phyloP scores from a whole-genome alignment of 2,113 vertebrate species.

The Etheostoma cragini region DNA sequence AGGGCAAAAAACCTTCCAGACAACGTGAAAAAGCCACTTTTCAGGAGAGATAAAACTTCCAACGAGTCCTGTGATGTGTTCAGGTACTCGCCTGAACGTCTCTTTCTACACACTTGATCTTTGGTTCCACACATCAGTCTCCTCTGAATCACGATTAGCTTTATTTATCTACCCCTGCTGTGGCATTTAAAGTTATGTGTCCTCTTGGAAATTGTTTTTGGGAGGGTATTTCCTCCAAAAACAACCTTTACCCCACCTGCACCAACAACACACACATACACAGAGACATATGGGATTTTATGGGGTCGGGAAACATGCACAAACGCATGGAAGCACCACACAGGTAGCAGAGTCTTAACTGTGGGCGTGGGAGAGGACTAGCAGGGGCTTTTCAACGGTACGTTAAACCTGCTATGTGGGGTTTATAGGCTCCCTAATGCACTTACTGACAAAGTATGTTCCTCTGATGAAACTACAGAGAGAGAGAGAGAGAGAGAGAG shows the following conservation, averaged over 20 bases:
- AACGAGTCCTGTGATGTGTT: background rate
- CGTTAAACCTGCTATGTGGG: slow-evolving; percentile 32
- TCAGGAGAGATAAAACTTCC: background rate
- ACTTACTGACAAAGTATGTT: slow-evolving; percentile 10
- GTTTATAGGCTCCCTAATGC: slow-evolving; percentile 53
- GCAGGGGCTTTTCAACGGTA: slow-evolving; percentile 29
- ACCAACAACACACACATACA: slow-evolving; percentile 3
- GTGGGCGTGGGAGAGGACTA: slow-evolving; percentile 34
- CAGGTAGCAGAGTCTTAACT: slow-evolving; percentile 51
- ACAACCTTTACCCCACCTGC: slow-evolving; percentile 39
- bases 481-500: slow-evolving; percentile 11
- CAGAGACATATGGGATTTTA: slow-evolving; percentile 21
- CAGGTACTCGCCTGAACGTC: background rate
- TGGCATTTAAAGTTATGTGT: background rate
- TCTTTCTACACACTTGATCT: background rate
- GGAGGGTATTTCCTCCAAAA: slow-evolving; percentile 51
- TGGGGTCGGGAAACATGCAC: slow-evolving; percentile 28
- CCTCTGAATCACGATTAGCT: background rate
- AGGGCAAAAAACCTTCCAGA: background rate
- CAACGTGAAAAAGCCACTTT: background rate
- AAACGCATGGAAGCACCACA: slow-evolving; percentile 40
- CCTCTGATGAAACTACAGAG: background rate
- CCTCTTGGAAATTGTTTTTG: background rate
- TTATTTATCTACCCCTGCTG: background rate
- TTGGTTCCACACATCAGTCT: background rate